Evolutionary conservation across 2,113 vertebrate genomes (phyloP).

Genomic region (Lycaon pictus): DNA sequence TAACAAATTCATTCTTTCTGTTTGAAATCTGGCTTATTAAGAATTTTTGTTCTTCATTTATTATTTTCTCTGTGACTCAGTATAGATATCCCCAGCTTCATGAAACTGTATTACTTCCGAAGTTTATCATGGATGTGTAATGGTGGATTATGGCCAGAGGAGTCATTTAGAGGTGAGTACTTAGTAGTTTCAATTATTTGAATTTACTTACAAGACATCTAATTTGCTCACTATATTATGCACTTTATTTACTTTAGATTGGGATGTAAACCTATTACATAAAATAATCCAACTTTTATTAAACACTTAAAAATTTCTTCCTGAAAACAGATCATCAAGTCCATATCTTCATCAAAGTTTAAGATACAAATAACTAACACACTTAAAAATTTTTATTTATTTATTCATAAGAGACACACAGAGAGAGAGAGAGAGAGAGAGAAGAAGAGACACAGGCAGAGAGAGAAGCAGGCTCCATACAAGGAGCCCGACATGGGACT

Average conservation of each 20-base stretch:
- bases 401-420: no score
- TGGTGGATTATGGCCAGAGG: background rate
- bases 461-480: no score
- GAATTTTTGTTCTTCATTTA: background rate
- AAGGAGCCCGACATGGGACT: no score
- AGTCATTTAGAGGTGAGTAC: background rate
- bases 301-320: background rate
- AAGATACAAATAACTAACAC: background rate
- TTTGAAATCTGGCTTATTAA: background rate
- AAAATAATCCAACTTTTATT: background rate
- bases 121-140: background rate
- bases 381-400: background rate
- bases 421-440: no score
- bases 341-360: background rate
- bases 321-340: background rate
- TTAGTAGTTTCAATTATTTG: background rate
- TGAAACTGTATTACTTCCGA: background rate
- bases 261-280: background rate
- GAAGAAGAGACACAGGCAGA: no score
- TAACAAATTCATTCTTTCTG: background rate
- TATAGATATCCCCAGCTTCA: background rate
- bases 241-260: background rate
- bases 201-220: background rate
- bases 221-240: background rate
- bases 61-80: background rate